These are phyloP conservation scores for Amyelois transitella DNA, from an alignment of 1,140 invertebrate species.

Conservation along the genomic window DNA sequence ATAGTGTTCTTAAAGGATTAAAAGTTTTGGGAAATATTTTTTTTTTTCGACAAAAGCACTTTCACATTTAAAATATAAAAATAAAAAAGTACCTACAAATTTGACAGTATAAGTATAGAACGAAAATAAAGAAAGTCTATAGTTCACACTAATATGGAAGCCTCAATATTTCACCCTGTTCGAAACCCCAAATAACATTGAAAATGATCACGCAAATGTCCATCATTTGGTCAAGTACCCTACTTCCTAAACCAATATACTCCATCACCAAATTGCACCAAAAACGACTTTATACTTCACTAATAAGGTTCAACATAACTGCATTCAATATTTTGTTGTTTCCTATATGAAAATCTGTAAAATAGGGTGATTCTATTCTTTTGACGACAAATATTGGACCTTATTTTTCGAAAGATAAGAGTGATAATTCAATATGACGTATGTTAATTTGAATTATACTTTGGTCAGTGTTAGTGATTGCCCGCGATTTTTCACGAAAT, in stretches of 20 bases:
- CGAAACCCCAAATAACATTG: conserved; percentile 9
- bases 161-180: background rate
- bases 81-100: too few species aligned
- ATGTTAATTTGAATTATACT: background rate
- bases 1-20: background rate
- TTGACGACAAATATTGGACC: conserved; percentile 10
- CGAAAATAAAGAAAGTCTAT: too few species aligned
- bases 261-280: conserved; percentile 4
- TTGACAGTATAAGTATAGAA: too few species aligned
- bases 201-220: conserved; percentile 36
- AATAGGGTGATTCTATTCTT: background rate
- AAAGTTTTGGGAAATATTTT: too few species aligned
- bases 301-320: conserved; percentile 19
- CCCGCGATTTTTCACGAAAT: conserved; percentile 43
- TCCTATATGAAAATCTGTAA: background rate
- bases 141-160: background rate
- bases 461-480: conserved; percentile 31
- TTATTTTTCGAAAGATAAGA: conserved; percentile 6
- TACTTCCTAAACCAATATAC: conserved; percentile 2
- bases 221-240: conserved; percentile 30
- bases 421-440: conserved; percentile 6
- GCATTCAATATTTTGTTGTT: background rate
- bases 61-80: too few species aligned
- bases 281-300: background rate
- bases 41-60: too few species aligned